Percentiles rank a stretch among this genome's conserved stretches.
phyloP scores from a whole-genome alignment of 2,113 vertebrate species.

The Aptenodytes forsteri region DNA sequence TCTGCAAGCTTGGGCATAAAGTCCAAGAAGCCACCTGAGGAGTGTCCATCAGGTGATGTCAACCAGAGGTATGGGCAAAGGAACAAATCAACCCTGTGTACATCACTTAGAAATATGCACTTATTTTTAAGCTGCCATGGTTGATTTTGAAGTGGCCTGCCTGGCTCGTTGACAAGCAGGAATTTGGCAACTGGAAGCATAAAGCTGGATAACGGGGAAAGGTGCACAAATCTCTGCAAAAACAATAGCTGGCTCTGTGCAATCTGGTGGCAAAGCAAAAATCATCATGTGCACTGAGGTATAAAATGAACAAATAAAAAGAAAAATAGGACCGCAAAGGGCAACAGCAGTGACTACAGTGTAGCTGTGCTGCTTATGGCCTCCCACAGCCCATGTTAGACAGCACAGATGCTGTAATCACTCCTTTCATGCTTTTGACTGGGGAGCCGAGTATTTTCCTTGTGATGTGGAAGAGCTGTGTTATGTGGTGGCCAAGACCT shows the following conservation, averaged over 20 bases:
- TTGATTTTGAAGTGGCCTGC: neutral
- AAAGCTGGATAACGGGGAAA: neutral
- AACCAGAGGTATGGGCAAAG: neutral
- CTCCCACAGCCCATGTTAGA: neutral
- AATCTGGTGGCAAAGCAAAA: neutral
- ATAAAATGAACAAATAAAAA: constrained; percentile 9
- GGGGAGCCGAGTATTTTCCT: neutral
- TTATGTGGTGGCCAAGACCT: neutral
- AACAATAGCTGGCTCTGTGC: neutral
- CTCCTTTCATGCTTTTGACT: neutral
- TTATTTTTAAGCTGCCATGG: neutral
- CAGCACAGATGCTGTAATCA: neutral
- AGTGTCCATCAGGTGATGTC: neutral
- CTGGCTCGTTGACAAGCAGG: neutral
- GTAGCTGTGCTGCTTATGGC: neutral
- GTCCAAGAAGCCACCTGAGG: neutral
- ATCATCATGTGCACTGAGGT: neutral
- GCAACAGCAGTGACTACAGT: neutral
- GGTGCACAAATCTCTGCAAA: neutral
- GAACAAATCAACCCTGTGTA: neutral
- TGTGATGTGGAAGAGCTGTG: neutral
- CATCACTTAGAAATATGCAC: neutral
- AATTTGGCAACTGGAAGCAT: neutral
- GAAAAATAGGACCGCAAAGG: neutral
- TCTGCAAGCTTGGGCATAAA: neutral